Conservation (phyloP, 2,888 invertebrate species). For the Patella ulyssiponensis region DNA sequence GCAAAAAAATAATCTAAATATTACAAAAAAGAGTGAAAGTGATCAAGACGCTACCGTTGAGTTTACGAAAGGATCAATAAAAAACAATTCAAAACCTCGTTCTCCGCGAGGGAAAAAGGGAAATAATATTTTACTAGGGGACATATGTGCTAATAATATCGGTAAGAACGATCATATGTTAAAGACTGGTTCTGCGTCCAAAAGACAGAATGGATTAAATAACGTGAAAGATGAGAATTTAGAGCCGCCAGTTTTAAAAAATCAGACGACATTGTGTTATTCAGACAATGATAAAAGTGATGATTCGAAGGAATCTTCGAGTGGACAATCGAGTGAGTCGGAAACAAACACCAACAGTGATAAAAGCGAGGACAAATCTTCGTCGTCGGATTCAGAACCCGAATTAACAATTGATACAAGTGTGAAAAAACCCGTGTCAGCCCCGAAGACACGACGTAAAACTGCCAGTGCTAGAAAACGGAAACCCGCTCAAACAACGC, state of each 20-base stretch:
- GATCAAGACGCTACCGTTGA: not conserved
- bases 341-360: not conserved
- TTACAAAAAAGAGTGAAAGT: not conserved
- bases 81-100: not conserved
- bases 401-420: not conserved
- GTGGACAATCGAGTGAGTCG: not conserved
- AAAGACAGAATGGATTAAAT: slow-evolving; percentile 1
- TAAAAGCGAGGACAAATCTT: not conserved
- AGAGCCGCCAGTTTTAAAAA: not conserved
- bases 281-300: not conserved
- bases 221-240: slow-evolving; percentile 1
- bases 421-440: not conserved
- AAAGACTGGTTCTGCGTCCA: not conserved
- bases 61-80: not conserved
- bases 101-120: slow-evolving; percentile 4
- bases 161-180: too few relatives aligned
- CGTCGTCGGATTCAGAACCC: not conserved
- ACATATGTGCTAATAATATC: slow-evolving; percentile 7
- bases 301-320: not conserved
- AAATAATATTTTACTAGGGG: not conserved
- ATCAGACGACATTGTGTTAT: not conserved
- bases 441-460: not conserved
- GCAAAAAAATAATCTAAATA: not conserved
- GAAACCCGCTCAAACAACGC: not conserved
- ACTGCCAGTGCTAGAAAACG: not conserved